Base-by-base conservation (phyloP, 2,888 invertebrate species). In the Acleris literana region DNA sequence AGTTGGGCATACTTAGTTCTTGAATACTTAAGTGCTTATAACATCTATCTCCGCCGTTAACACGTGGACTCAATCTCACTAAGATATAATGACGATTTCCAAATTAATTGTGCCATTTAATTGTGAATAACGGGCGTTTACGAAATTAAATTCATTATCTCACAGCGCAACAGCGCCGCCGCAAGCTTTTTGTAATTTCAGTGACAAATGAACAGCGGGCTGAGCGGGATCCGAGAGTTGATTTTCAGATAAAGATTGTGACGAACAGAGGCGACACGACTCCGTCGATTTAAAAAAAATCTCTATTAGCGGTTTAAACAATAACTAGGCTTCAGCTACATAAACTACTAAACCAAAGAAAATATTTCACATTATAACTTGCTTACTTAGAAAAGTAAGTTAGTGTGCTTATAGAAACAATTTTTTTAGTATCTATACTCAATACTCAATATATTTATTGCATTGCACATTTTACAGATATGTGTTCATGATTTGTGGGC, bases 171-270 rank as follows among this genome's bases (percentile, higher is more conserved):
- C 76, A 71, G 74, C 71, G 74, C 72, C 77, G 83, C 85, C 85
- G 75, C 85, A 81, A 80, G 86, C 88, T 87, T 90, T 90, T 90
- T 89, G 88, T 87, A 86, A 86, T 85, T 84, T 76, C 84, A 79
- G 79, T 88, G 87, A 88, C 87, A 89, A 89, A 89, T 89, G 86
- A 88, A 89, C 87, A 86, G 76, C 80, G 69, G 71, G 71, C 68
- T 71, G 70, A 68, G 69, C 69, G 68, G 55, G 63, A 65, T 73
- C 71, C 70, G 71, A 74, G 77, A 80, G 80, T 79, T 82, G 82
- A 80, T 84, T 85, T 84, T 79, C 76, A 83, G 74, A 77, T 78
- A 73, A 72, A 82, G 84, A 86, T 59, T 53, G 79, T 22, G 55
- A 39, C 18, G n/a, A 49, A 39, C 70, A 84, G 82, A 82, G 13